Conservation (phyloP, 2,113 vertebrate genomes). For the Sander vitreus region DNA sequence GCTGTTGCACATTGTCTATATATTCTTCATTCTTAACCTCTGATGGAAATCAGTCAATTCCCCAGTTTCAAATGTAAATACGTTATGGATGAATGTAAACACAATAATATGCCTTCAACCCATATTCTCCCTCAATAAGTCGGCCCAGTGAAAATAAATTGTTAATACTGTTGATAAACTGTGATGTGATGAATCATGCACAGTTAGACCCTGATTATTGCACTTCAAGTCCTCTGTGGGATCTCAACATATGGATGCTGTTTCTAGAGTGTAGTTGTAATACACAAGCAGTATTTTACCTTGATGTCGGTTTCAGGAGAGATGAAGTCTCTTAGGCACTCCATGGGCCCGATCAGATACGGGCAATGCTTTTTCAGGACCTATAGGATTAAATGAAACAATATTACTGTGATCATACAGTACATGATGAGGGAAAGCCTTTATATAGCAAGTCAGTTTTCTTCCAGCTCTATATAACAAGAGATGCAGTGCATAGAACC, state of each 20-base stretch:
- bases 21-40: slow-evolving; percentile 23
- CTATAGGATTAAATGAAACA: slow-evolving; percentile 71
- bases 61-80: slow-evolving; percentile 27
- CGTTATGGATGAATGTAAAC: slow-evolving; percentile 9
- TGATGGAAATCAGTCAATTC: slow-evolving; percentile 8
- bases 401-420: background rate
- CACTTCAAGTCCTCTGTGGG: background rate
- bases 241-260: background rate
- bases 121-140: slow-evolving; percentile 21
- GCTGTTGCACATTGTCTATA: slow-evolving; percentile 6
- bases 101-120: background rate
- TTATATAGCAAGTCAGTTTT: background rate
- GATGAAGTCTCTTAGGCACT: slow-evolving; percentile 85
- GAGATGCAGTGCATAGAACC: background rate
- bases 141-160: slow-evolving; percentile 34
- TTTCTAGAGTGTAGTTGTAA: background rate
- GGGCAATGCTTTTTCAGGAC: slow-evolving; percentile 89
- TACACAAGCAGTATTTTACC: slow-evolving; percentile 78
- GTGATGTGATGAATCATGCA: slow-evolving; percentile 16
- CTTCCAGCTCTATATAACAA: background rate
- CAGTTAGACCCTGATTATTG: background rate
- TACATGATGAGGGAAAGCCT: background rate
- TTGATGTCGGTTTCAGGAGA: slow-evolving; percentile 90
- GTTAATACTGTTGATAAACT: slow-evolving; percentile 21
- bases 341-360: slow-evolving; percentile 89